These are phyloP conservation scores for Tetraneura akinire DNA, from an alignment of 1,140 invertebrate species.

Conservation along the genomic window DNA sequence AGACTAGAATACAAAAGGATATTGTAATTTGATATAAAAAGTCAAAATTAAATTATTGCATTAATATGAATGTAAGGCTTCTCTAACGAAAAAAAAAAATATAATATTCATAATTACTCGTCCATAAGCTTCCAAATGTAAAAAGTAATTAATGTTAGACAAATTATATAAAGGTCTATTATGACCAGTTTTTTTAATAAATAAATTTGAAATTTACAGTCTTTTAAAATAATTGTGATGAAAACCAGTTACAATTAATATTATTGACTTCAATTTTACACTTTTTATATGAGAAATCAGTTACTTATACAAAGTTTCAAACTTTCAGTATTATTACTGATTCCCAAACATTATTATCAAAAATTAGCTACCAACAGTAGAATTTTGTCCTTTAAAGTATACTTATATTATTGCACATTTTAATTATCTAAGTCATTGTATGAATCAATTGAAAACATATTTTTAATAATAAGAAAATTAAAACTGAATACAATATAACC, in stretches of 20 bases:
- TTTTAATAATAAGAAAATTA: conserved; percentile 5
- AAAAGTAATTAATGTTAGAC: background rate
- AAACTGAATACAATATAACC: conserved; percentile 22
- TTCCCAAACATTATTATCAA: background rate
- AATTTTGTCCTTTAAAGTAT: conserved; percentile 13
- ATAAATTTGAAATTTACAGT: background rate
- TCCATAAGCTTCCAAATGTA: conserved; percentile 21
- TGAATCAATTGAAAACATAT: conserved; percentile 23
- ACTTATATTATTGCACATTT: conserved; percentile 49
- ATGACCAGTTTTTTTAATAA: background rate
- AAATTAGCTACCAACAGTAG: conserved; percentile 12
- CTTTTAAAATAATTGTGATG: conserved; percentile 24
- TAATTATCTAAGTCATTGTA: conserved; percentile 10
- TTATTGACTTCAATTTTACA: background rate
- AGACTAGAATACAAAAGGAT: conserved; percentile 51
- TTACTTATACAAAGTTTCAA: background rate
- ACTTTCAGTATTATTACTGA: conserved; percentile 13
- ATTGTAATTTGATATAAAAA: conserved; percentile 44
- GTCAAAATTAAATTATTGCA: conserved; percentile 26
- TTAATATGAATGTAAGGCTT: conserved; percentile 6
- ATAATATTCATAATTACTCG: conserved; percentile 13
- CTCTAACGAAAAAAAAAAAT: conserved; percentile 8
- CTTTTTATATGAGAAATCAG: conserved; percentile 11
- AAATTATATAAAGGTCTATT: background rate
- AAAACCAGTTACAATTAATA: conserved; percentile 12